These are phyloP conservation scores for Stenotaenia linearis DNA, from an alignment of 2,888 invertebrate species.

Conservation along the genomic window DNA sequence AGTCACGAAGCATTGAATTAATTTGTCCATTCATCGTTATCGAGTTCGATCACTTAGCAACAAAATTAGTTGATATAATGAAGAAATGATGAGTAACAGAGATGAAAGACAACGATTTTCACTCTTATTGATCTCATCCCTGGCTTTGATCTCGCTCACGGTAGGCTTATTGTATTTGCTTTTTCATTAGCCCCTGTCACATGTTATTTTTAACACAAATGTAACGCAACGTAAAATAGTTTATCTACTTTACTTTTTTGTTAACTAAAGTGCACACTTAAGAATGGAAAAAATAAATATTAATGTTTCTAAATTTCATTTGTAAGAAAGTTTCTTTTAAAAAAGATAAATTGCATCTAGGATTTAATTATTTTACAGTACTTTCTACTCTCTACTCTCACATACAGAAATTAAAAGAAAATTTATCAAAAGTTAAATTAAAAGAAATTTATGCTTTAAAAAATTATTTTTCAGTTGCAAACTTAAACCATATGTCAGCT, in stretches of 20 bases:
- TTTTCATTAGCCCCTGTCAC: neutral
- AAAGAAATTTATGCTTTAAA: neutral
- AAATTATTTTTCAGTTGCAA: neutral
- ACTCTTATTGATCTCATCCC: neutral
- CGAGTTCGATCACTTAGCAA: neutral
- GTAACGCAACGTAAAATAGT: neutral
- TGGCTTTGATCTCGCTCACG: neutral
- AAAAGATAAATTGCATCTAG: too few species aligned
- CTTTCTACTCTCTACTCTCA: too few species aligned
- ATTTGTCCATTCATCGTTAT: too few species aligned
- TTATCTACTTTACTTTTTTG: neutral
- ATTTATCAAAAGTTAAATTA: neutral
- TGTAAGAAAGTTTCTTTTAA: too few species aligned
- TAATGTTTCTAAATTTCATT: too few species aligned
- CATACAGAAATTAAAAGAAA: too few species aligned
- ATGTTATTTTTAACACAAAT: neutral
- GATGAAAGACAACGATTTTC: neutral
- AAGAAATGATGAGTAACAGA: neutral
- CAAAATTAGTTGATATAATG: neutral
- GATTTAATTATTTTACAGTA: too few species aligned
- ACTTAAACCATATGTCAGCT: neutral
- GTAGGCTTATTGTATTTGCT: neutral
- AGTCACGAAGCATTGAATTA: neutral
- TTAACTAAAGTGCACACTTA: too few species aligned
- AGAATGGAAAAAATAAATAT: too few species aligned